Evolutionary conservation across 2,113 vertebrate species (phyloP).

Genomic region (Psettodes erumei): DNA sequence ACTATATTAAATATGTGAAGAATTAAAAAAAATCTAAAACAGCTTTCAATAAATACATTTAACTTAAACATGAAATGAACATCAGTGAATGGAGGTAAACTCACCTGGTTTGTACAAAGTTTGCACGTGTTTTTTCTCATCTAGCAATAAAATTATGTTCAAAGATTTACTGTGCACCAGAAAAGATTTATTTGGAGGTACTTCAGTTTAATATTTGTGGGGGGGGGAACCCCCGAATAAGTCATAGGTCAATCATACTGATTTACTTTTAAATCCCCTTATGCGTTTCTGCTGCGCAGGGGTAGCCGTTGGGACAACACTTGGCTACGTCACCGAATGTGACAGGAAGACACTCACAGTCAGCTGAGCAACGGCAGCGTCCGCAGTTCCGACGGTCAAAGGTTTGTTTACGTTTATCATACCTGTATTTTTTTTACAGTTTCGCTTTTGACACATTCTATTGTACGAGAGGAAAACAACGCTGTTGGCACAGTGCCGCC

Average conservation of each 20-base stretch:
- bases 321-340: slow-evolving; percentile 53
- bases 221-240: too few species aligned
- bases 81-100: not conserved
- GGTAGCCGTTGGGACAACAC: fast-evolving
- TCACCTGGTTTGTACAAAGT: not conserved
- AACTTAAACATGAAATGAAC: not conserved
- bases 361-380: slow-evolving; percentile 57
- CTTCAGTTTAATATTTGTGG: too few species aligned
- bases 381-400: slow-evolving; percentile 12
- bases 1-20: too few species aligned
- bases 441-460: not conserved
- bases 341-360: slow-evolving; percentile 61
- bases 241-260: too few species aligned
- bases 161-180: too few species aligned
- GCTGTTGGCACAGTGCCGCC: fast-evolving
- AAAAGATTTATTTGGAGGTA: too few species aligned
- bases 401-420: slow-evolving; percentile 46
- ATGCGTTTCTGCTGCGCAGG: slow-evolving; percentile 46
- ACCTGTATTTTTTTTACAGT: not conserved
- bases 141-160: too few species aligned
- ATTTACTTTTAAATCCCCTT: not conserved
- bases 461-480: not conserved
- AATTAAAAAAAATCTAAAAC: too few species aligned
- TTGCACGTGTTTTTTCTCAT: too few species aligned
- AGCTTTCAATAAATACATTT: not conserved